Base-by-base conservation (phyloP, 2,113 vertebrate species). In the Hymenochirus boettgeri region DNA sequence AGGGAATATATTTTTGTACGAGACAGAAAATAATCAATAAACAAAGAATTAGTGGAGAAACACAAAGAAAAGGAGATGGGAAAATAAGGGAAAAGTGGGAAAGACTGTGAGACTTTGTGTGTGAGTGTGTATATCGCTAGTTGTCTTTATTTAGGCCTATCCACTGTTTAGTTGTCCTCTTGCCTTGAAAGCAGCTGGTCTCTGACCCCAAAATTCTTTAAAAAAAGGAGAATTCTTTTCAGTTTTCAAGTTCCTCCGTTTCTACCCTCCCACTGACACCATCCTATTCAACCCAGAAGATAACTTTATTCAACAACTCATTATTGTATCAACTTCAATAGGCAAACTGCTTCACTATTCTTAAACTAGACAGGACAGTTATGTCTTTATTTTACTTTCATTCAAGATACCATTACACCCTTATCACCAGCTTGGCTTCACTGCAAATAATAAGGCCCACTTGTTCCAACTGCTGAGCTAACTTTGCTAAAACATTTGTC, bases 261-360 rank as follows among this genome's bases (percentile, higher is more conserved):
- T 83, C 81, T 90, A 88, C 93, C 91, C 94, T 93, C 91, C 94
- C 87, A 94, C 90, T 91, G 83, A 91, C 93, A 92, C 90, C 88
- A 83, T 98, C 93, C 91, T 83, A 93, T 97, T 98, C 91, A 98
- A 79, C 75, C 63, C 75, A 72, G 85, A 88, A 95, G 95, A 97
- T 97, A 98, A 98, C 94, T 96, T 97, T 94, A 96, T 98, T 98
- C 95, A 96, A 89, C n/a, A n/a, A n/a, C 86, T 90, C 87, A 91
- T 97, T 93, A 94, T 98, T 97, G 96, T 98, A 93, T 93, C 91
- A 89, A 88, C 86, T 90, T 98, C 92, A 97, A 98, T 97, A 89
- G 88, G 82, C 85, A 85, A 90, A 90, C 90, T 84, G 90, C 86
- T 84, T 81, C 78, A 81, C 87, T 89, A 89, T 88, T 91, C 84